Conservation (phyloP, 2,888 invertebrate species). For the Conops quadrifasciatus region DNA sequence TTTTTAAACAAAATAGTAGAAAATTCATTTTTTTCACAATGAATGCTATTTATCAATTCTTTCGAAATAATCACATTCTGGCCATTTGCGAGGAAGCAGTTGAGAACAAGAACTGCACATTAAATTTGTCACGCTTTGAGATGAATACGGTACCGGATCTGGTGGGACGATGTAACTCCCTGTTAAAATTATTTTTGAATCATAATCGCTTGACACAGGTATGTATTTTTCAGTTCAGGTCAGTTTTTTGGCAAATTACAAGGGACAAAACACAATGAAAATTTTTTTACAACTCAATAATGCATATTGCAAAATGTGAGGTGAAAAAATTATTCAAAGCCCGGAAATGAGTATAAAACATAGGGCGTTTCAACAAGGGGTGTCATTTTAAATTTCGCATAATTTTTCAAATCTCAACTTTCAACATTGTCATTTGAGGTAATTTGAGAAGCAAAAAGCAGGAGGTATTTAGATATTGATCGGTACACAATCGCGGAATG, state of each 20-base stretch:
- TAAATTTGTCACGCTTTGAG: constrained; percentile 74
- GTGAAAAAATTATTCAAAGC: no score
- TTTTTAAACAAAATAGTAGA: neutral
- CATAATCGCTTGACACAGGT: constrained; percentile 70
- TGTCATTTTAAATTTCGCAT: no score
- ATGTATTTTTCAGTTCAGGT: constrained; percentile 44
- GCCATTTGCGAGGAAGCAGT: constrained; percentile 74
- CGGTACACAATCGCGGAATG: no score
- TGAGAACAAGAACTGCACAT: constrained; percentile 69
- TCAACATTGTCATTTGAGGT: no score
- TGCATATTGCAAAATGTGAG: no score
- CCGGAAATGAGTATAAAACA: no score
- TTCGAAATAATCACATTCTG: constrained; percentile 74
- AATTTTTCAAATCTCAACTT: no score
- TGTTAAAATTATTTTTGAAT: constrained; percentile 72
- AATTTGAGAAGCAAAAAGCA: no score
- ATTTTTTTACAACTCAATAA: no score
- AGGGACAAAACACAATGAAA: neutral
- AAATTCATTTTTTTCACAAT: constrained; percentile 28
- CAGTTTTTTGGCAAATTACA: neutral
- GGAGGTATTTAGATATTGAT: no score
- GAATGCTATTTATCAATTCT: constrained; percentile 71
- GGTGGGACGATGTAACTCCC: constrained; percentile 68
- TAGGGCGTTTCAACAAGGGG: no score
- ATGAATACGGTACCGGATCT: constrained; percentile 70